phyloP scores from a whole-genome alignment of 2,888 invertebrate genomes.

The Rhagonycha fulva region DNA sequence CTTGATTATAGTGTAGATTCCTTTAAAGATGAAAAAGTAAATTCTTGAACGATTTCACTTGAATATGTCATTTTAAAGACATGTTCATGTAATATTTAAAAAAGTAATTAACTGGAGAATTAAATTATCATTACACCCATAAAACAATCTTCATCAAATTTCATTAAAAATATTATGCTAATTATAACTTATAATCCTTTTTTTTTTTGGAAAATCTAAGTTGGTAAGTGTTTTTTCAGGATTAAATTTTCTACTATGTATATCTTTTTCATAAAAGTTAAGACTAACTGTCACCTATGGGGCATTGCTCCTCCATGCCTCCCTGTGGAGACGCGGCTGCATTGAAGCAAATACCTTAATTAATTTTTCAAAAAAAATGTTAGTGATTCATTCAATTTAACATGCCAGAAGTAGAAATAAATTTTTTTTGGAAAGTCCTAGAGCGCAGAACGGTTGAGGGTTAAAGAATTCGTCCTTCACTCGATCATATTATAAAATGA shows the following conservation, averaged over 20 bases:
- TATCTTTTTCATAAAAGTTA: not conserved
- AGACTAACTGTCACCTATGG: not conserved
- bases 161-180: not conserved
- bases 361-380: not conserved
- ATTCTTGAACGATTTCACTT: not conserved
- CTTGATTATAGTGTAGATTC: constrained; percentile 7
- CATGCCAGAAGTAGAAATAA: too few species aligned
- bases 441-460: not conserved
- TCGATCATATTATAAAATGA: not conserved
- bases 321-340: not conserved
- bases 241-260: too few species aligned
- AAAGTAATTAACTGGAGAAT: not conserved
- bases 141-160: not conserved
- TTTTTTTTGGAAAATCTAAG: too few species aligned
- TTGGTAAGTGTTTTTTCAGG: too few species aligned
- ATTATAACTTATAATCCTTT: not conserved
- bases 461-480: not conserved
- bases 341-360: not conserved
- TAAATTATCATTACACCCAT: not conserved
- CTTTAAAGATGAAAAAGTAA: not conserved
- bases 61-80: not conserved
- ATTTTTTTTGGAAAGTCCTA: too few species aligned
- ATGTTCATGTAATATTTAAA: not conserved
- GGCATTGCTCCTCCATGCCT: not conserved
- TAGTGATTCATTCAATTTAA: not conserved